These are phyloP conservation scores for Deilephila elpenor DNA, from an alignment of 2,888 invertebrate genomes.

Conservation along the genomic window DNA sequence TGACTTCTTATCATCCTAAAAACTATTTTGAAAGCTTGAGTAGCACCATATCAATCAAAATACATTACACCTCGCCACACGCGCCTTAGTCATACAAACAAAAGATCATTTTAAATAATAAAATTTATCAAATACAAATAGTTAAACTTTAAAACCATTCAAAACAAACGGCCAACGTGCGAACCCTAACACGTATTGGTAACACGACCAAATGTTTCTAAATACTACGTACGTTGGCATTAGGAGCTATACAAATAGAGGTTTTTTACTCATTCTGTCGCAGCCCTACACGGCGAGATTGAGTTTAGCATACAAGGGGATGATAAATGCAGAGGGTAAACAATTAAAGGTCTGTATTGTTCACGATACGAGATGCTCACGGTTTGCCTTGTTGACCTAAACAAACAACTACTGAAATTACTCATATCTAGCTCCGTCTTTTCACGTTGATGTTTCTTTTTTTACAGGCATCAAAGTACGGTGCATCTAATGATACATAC, in stretches of 20 bases:
- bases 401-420: conserved; percentile 20
- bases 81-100: no score
- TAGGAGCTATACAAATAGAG: neutral
- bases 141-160: neutral
- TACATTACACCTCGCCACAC: no score
- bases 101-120: no score
- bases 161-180: neutral
- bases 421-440: neutral
- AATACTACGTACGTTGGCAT: neutral
- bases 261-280: conserved; percentile 5
- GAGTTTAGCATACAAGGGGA: conserved; percentile 39
- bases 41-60: no score
- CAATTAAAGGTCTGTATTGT: conserved; percentile 41
- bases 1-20: no score
- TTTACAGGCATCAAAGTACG: neutral
- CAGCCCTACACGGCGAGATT: conserved; percentile 28
- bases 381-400: conserved; percentile 9
- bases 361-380: conserved; percentile 33
- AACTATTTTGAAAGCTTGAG: no score
- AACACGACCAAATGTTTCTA: neutral
- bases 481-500: no score
- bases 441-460: neutral
- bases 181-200: neutral
- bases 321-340: conserved; percentile 51
- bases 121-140: no score